These are phyloP conservation scores for Hestina assimilis DNA, from an alignment of 1,140 invertebrate genomes.

Conservation along the genomic window DNA sequence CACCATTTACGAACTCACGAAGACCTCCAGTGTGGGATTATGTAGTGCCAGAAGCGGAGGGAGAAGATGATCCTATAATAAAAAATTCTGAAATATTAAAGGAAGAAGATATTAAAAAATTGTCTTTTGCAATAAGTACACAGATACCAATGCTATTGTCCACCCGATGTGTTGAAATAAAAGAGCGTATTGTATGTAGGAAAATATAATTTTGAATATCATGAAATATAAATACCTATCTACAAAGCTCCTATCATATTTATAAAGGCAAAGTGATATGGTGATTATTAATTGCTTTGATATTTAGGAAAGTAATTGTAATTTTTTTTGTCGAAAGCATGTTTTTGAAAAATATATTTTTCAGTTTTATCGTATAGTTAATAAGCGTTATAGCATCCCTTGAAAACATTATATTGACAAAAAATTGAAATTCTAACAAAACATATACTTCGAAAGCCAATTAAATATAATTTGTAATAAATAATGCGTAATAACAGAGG, in stretches of 20 bases:
- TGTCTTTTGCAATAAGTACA: not conserved
- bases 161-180: slow-evolving; percentile 45
- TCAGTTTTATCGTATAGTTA: too few species aligned
- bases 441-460: too few species aligned
- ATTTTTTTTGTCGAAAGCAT: too few species aligned
- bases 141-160: slow-evolving; percentile 11
- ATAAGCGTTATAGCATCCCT: too few species aligned
- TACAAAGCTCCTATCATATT: not conserved
- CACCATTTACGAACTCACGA: slow-evolving; percentile 43
- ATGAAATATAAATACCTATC: not conserved
- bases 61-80: slow-evolving; percentile 5
- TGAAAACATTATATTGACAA: too few species aligned
- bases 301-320: too few species aligned
- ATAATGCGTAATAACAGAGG: too few species aligned
- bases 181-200: slow-evolving; percentile 46
- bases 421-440: too few species aligned
- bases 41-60: slow-evolving; percentile 4
- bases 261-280: not conserved
- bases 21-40: slow-evolving; percentile 44
- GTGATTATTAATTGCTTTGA: too few species aligned
- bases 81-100: not conserved
- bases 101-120: not conserved
- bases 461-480: too few species aligned
- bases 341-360: too few species aligned
- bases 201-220: slow-evolving; percentile 11